Conservation (phyloP, 2,113 vertebrate species). For the Pseudonaja textilis region DNA sequence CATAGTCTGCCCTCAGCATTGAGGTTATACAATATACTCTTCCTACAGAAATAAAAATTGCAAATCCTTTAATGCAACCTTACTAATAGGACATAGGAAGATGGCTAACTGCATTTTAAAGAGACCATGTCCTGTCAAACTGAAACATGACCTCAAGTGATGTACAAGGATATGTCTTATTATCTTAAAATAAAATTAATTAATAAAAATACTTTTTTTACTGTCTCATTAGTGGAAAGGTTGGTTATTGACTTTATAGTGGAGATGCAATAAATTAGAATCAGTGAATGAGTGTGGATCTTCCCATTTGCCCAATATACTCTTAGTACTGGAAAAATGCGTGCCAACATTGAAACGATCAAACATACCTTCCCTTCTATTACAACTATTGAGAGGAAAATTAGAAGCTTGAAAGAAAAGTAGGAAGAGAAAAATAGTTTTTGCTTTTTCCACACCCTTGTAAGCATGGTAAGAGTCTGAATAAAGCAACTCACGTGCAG, state of each 20-base stretch:
- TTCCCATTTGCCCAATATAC: background rate
- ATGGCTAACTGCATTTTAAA: background rate
- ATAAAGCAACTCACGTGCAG: background rate
- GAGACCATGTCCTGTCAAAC: background rate
- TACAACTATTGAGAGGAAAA: background rate
- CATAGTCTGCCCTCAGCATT: background rate
- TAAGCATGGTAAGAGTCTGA: background rate
- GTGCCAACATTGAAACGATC: background rate
- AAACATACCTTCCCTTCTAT: background rate
- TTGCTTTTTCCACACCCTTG: background rate
- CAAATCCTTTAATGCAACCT: background rate
- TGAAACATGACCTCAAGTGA: background rate
- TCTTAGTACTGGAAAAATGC: background rate
- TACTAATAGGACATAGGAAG: conserved; percentile 1
- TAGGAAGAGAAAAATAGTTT: background rate
- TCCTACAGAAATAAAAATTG: background rate
- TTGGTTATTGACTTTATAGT: background rate
- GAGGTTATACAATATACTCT: background rate
- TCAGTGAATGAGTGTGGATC: background rate
- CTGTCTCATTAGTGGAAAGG: background rate
- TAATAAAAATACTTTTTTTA: background rate
- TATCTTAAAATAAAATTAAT: background rate
- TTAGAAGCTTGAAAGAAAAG: background rate
- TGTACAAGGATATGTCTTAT: background rate
- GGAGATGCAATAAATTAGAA: background rate